Percentiles rank a stretch among this genome's conserved stretches.
Conservation (phyloP, 2,797 vertebrate genomes). For the Lagodon rhomboides region DNA sequence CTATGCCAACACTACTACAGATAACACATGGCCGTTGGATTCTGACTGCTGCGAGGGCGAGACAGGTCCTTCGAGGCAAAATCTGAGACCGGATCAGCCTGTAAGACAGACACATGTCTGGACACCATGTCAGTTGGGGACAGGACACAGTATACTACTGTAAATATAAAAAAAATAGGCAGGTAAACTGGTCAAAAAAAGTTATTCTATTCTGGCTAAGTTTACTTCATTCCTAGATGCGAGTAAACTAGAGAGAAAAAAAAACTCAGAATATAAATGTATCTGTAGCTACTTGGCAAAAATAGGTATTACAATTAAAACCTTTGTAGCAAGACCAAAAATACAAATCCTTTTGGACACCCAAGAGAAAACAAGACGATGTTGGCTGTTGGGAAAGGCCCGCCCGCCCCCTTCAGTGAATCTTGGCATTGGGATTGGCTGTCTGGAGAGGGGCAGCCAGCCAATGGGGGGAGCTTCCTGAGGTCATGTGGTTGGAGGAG, state of each 20-base stretch:
- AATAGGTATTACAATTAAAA: conserved; percentile 84
- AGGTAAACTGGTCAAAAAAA: conserved; percentile 75
- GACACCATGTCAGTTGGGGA: conserved; percentile 85
- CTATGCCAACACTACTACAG: conserved; percentile 48
- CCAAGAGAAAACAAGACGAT: conserved; percentile 98
- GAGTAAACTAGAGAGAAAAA: conserved; percentile 66
- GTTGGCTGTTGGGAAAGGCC: conserved; percentile 98
- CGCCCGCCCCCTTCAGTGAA: conserved; percentile 95
- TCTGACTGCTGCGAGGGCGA: conserved; percentile 76
- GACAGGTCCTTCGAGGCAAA: conserved; percentile 82
- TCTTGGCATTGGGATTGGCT: conserved; percentile 99
- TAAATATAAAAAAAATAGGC: conserved; percentile 77
- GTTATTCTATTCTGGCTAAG: conserved; percentile 86
- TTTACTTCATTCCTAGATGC: conserved; percentile 77
- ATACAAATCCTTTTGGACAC: conserved; percentile 99
- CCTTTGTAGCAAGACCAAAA: conserved; percentile 92
- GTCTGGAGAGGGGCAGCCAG: conserved; percentile 98
- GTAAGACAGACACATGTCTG: conserved; percentile 88
- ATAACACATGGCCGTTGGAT: conserved; percentile 59
- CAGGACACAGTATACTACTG: conserved; percentile 78
- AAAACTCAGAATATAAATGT: conserved; percentile 55
- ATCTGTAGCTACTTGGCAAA: conserved; percentile 72
- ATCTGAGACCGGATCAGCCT: conserved; percentile 85
- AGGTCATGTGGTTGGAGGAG: conserved; percentile 99
- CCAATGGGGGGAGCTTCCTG: conserved; percentile 97